These are phyloP conservation scores for Allophyes oxyacanthae DNA, from an alignment of 2,888 invertebrate genomes.

Conservation along the genomic window DNA sequence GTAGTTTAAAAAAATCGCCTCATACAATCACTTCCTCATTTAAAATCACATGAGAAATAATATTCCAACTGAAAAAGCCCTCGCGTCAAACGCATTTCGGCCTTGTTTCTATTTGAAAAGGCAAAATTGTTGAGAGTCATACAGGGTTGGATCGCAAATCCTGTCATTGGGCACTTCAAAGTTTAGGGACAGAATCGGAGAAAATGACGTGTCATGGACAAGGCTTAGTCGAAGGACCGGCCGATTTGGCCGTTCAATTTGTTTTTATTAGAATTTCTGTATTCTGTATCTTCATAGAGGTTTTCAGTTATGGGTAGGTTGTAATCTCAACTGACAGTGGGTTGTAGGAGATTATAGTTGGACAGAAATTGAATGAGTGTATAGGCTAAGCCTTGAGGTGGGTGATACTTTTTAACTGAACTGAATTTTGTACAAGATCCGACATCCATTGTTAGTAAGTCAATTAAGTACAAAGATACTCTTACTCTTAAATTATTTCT, in stretches of 20 bases:
- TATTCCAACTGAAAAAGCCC: constrained; percentile 9
- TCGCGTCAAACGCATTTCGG: constrained; percentile 68
- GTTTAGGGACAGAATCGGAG: constrained; percentile 67
- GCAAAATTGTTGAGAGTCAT: constrained; percentile 80
- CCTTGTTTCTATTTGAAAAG: constrained; percentile 79
- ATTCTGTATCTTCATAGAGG: constrained; percentile 19
- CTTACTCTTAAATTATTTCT: too few relatives aligned
- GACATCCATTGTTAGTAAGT: too few relatives aligned
- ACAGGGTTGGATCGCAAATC: constrained; percentile 77
- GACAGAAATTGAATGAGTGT: too few relatives aligned
- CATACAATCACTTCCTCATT: constrained; percentile 17
- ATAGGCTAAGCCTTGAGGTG: too few relatives aligned
- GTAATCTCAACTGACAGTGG: background rate
- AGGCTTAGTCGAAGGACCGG: constrained; percentile 29
- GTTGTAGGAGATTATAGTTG: too few relatives aligned
- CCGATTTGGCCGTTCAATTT: constrained; percentile 52
- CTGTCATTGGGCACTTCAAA: constrained; percentile 76
- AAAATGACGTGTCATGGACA: constrained; percentile 63
- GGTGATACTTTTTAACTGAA: too few relatives aligned
- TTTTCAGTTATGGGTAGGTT: constrained; percentile 16
- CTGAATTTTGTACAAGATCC: too few relatives aligned
- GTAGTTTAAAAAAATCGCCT: background rate
- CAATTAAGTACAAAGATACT: too few relatives aligned
- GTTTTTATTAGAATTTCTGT: constrained; percentile 55
- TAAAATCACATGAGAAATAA: constrained; percentile 24